Conservation (phyloP, 2,888 invertebrate genomes). For the Nebria salina region DNA sequence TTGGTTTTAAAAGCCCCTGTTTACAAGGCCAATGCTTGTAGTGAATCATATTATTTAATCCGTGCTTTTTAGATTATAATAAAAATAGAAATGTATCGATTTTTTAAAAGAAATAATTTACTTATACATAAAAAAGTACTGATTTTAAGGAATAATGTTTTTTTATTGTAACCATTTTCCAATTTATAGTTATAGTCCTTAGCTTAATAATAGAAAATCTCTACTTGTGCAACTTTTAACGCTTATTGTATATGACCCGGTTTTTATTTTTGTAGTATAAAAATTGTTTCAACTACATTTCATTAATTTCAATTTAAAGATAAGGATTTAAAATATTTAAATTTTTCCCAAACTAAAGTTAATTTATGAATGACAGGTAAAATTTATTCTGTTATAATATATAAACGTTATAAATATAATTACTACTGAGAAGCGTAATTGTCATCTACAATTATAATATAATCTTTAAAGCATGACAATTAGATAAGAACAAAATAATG, state of each 20-base stretch:
- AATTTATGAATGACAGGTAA: neutral
- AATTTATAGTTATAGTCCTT: no score
- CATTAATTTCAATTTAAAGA: neutral
- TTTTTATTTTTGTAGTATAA: no score
- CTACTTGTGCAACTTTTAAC: no score
- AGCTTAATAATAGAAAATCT: no score
- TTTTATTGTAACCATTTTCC: no score
- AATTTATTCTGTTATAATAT: neutral
- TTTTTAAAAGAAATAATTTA: neutral
- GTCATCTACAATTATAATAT: constrained; percentile 1
- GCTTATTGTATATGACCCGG: no score
- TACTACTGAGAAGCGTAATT: neutral
- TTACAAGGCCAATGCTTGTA: neutral
- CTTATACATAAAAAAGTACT: no score
- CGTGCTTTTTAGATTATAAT: neutral
- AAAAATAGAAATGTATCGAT: neutral
- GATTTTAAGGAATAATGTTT: no score
- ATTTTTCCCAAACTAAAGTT: neutral
- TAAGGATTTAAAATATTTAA: neutral
- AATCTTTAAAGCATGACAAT: constrained; percentile 1
- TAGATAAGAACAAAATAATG: constrained; percentile 1
- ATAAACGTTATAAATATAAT: neutral
- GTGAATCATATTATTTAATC: neutral
- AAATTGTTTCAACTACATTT: neutral
- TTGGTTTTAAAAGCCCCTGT: neutral